Evolutionary conservation across 2,113 vertebrate species (phyloP), one percentile per base, ranked within the genome.

Genomic region (Mohoua ochrocephala): DNA sequence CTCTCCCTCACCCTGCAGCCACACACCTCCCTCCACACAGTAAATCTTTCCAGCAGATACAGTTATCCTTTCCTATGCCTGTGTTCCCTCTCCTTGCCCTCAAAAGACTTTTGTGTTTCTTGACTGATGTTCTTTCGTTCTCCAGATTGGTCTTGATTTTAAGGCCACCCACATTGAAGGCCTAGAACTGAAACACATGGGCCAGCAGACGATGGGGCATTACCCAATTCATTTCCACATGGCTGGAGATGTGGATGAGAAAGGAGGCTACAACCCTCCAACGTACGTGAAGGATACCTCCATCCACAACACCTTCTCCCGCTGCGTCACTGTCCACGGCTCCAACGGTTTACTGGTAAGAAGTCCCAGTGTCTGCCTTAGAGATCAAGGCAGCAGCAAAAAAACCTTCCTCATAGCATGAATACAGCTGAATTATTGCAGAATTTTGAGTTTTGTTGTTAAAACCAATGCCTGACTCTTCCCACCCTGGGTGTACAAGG

Each of bases 151-250:
- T 30, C 98, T 97, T 21, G 98, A 98, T 21, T 99, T 99, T 89
- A 98, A 96, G 83, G 98, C 99, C 0, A 98, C 98, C 12, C 99
- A 99, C 67, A 94, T 99, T 67, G 98, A 99, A 83, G 99, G 99
- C 7, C 77, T 99, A 76, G 99, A 99, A 97, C 93, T 99, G 80
- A 98, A 98, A 90, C 98, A 99, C 76, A 99, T 99, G 99, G 99
- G 99, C 13, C 99, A 99, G 97, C 99, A 99, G 97, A 98, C 98
- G 6, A 98, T 99, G 98, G 99, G 99, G 33, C 99, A 99, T 97
- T 99, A 99, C 77, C 99, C 99, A 0, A 96, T 99, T 49, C 99
- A 99, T 83, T 99, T 99, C 97, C 99, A 99, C 92, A 99, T 99
- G 98, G 98, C 98, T 3, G 99, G 99, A 30, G 99, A 99, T 4